Base-by-base conservation (phyloP, 2,113 vertebrate species). In the Dromas ardeola region DNA sequence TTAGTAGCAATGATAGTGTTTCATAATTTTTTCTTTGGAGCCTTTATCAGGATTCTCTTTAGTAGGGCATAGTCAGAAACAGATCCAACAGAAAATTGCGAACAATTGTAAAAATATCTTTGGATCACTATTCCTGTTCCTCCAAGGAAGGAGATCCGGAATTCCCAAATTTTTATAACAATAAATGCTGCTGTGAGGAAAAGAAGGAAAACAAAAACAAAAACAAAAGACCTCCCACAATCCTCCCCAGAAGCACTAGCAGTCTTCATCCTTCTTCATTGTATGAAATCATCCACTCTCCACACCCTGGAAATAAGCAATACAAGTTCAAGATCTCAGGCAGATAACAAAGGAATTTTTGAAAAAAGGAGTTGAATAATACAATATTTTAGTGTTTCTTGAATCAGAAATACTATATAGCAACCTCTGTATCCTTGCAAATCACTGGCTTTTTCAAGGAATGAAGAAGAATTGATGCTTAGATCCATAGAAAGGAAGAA, bases 211-310 rank as follows among this genome's bases (percentile, higher is more conserved):
- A 10, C 6, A 15, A 32, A 32, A 7, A 25, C 10, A 65, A 42
- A n/a, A n/a, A n/a, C 23, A 36, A 36, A 38, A 65, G 40, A 43
- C 5, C 10, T 52, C 3, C 17, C 13, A 15, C 3, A 72, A 18
- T 5, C 4, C 1, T 77, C 6, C 26, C 10, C 6, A 21, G 47
- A 65, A 80, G 1, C 8, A 34, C 1, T 15, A 43, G 29, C 18
- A 17, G 2, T 66, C 72, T 5, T 71, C 10, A 21, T 47, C 1
- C 15, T 58, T 58, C 27, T 36, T 42, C 52, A 72, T 77, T 47
- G 2, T 11, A 30, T 17, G 40, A 77, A 74, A 45, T 2, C 20
- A 12, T 29, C 21, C 6, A 42, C 5, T 66, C 9, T 2, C 4
- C 52, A 45, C 30, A 43, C 27, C 11, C 4, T 40, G 15, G 25